These are phyloP conservation scores for Actinia tenebrosa DNA, from an alignment of 64 coral and sea anemone genomes.

Conservation along the genomic window DNA sequence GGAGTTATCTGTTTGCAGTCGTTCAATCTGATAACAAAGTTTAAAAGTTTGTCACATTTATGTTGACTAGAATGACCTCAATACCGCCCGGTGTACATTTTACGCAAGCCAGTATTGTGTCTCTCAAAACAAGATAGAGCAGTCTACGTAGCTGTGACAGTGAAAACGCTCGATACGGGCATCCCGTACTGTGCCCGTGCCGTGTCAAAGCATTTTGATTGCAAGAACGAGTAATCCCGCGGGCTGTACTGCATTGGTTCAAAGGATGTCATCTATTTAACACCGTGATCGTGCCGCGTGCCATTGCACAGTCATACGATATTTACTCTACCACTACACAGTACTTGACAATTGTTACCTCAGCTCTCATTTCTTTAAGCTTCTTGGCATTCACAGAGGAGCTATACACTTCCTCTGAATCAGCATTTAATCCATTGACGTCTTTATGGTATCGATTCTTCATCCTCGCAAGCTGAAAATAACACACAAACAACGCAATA, in stretches of 20 bases:
- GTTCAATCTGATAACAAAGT: constrained; percentile 69
- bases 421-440: constrained; percentile 38
- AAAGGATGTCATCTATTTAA: not conserved
- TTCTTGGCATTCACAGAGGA: constrained; percentile 47
- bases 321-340: too few relatives aligned
- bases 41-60: not conserved
- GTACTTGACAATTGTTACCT: constrained; percentile 26
- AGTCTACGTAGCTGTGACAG: too few relatives aligned
- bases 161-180: too few relatives aligned
- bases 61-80: too few relatives aligned
- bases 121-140: too few relatives aligned
- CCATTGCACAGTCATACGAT: too few relatives aligned
- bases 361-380: constrained; percentile 80
- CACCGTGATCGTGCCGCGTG: too few relatives aligned
- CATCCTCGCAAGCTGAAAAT: constrained; percentile 58
- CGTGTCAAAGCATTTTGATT: not conserved
- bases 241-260: too few relatives aligned
- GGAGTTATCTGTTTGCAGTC: constrained; percentile 85
- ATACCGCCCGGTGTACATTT: too few relatives aligned
- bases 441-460: constrained; percentile 65
- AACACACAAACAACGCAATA: not conserved
- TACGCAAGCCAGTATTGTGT: too few relatives aligned
- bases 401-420: constrained; percentile 72
- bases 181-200: too few relatives aligned
- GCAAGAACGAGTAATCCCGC: too few relatives aligned